A percentile compares a stretch with the other conserved stretches of the same genome.
Conservation (phyloP, 1,140 invertebrate genomes). For the Trachymyrmex septentrionalis region DNA sequence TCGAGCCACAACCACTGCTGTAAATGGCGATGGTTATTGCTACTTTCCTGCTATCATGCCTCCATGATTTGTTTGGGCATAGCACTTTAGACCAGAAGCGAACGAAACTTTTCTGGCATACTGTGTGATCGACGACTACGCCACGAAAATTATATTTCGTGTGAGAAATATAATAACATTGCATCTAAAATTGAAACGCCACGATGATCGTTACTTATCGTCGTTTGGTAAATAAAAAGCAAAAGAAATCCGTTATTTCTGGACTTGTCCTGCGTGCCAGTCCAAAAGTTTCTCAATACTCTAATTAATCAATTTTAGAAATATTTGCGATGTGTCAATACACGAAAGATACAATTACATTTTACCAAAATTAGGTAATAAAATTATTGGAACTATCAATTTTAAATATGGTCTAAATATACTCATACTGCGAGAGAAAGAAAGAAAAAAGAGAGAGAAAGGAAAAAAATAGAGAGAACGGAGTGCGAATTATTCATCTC, state of each 20-base stretch:
- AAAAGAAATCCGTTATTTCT: not conserved
- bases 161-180: not conserved
- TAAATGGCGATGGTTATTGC: constrained; percentile 64
- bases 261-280: not conserved
- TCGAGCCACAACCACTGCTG: not conserved
- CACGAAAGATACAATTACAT: not conserved
- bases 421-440: not conserved
- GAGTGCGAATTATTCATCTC: constrained; percentile 34
- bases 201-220: not conserved
- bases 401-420: not conserved
- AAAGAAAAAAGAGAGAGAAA: too few species aligned
- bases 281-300: too few species aligned
- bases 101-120: not conserved
- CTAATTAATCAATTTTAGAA: not conserved
- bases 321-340: not conserved
- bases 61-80: constrained; percentile 43
- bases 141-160: not conserved
- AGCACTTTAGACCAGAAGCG: not conserved
- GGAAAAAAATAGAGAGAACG: not conserved
- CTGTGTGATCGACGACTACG: not conserved
- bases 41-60: constrained; percentile 59
- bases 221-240: not conserved
- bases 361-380: not conserved
- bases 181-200: not conserved
- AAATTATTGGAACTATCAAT: not conserved